Base-by-base conservation (phyloP, 2,113 vertebrate genomes). In the Myrmecobius fasciatus region DNA sequence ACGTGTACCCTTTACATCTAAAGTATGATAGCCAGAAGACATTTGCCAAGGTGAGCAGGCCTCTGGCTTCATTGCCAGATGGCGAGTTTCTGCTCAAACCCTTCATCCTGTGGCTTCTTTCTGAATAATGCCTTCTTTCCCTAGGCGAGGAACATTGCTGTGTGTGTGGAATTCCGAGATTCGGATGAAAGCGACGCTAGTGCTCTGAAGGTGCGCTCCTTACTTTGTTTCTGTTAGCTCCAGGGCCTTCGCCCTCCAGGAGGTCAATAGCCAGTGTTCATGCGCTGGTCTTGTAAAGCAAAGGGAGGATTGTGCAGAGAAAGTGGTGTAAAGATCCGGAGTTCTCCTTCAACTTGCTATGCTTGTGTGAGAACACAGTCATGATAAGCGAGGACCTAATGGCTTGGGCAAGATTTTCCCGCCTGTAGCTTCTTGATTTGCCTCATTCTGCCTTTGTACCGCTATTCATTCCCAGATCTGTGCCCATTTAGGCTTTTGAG, bases 21-120 rank as follows among this genome's bases (percentile, higher is more conserved):
- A 99, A 99, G 97, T 99, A 99, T 0, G 99, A 99, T 97, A 99
- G 99, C 98, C 99, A 99, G 98, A 99, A 99, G 98, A 99, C 99
- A 75, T 99, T 99, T 98, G 99, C 99, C 14, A 99, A 99, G 99
- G 99, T 99, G 98, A 91, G 98, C 12, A 17, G 8, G 52, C 20
- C 22, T 83, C 60, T 43, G 95, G 83, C 24, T 88, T 89, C 49
- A 48, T 94, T 94, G 94, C 67, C 28, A 89, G 24, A 10, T 54
- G 17, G 95, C 89, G 89, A 75, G 4, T 91, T 25, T 51, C 43
- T 92, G 52, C 83, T 92, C 89, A 47, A 43, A 56, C 94, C 52
- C 60, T 89, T 49, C 6, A 24, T 93, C 75, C 22, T 31, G 8
- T 52, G 89, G 56, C 91, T 97, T 90, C 97, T 95, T 96, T 94